A percentile compares a stretch with the other conserved stretches of the same genome.
These are phyloP conservation scores for Burhinus oedicnemus DNA, from an alignment of 2,113 vertebrate genomes.

Conservation along the genomic window DNA sequence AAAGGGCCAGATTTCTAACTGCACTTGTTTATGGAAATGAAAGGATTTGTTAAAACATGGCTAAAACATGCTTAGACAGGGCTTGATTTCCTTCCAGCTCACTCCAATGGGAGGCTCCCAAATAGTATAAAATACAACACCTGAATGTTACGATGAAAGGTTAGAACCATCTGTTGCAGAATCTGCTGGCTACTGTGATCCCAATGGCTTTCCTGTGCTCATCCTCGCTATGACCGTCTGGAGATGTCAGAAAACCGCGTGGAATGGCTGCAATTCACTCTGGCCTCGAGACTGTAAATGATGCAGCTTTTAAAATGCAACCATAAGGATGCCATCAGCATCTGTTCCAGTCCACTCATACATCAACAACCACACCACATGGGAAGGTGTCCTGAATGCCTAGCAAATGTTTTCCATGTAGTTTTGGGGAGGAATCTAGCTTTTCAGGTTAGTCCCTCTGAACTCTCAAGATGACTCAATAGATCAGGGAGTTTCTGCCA, in stretches of 20 bases:
- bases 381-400: not conserved
- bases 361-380: not conserved
- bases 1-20: not conserved
- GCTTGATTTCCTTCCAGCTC: constrained; percentile 26
- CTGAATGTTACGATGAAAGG: not conserved
- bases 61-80: not conserved
- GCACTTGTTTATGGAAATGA: not conserved
- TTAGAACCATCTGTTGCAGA: not conserved
- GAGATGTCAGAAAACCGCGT: not conserved
- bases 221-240: not conserved
- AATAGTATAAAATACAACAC: not conserved
- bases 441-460: not conserved
- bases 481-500: not conserved
- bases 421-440: not conserved
- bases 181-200: not conserved
- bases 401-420: not conserved
- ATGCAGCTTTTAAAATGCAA: not conserved
- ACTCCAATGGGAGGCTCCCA: not conserved
- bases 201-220: not conserved
- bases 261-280: not conserved
- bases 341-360: not conserved
- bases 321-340: not conserved
- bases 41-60: constrained; percentile 28
- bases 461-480: not conserved
- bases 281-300: not conserved